A percentile compares a stretch with the other conserved stretches of the same genome.
Evolutionary conservation across 1,140 invertebrate genomes (phyloP).

Genomic region (Drosophila biarmipes): DNA sequence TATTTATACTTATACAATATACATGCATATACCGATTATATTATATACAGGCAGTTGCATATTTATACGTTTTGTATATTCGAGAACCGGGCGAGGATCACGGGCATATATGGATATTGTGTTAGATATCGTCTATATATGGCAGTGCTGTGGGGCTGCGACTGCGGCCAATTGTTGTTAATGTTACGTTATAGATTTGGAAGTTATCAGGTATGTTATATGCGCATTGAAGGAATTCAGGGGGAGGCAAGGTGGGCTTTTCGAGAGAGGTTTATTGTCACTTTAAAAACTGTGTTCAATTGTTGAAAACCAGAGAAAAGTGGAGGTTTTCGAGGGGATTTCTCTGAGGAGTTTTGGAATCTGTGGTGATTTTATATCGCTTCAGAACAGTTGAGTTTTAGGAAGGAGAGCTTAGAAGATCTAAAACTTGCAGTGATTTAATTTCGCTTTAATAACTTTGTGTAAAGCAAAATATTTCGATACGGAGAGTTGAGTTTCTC

Average conservation of each 20-base stretch:
- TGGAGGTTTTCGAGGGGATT: too few species aligned
- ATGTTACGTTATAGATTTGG: conserved; percentile 53
- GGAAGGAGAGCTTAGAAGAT: too few species aligned
- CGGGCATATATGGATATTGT: conserved; percentile 33
- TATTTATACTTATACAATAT: conserved; percentile 61
- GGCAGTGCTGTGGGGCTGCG: conserved; percentile 62
- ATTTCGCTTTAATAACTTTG: too few species aligned
- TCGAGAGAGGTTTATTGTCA: too few species aligned
- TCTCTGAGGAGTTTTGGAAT: too few species aligned
- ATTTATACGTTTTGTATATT: conserved; percentile 77
- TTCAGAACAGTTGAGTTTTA: too few species aligned
- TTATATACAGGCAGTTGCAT: conserved; percentile 50
- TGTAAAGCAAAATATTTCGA: not conserved
- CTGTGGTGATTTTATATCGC: too few species aligned
- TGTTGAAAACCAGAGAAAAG: too few species aligned
- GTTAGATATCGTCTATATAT: conserved; percentile 46
- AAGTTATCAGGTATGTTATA: conserved; percentile 27
- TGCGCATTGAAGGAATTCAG: conserved; percentile 24
- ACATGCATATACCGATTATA: conserved; percentile 27
- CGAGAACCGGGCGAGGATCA: conserved; percentile 3
- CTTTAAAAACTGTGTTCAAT: not conserved
- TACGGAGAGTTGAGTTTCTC: too few species aligned
- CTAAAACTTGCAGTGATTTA: too few species aligned
- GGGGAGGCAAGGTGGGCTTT: not conserved
- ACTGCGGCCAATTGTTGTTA: conserved; percentile 61